Evolutionary conservation across 2,113 vertebrate genomes (phyloP).

Genomic region (Pionites leucogaster): DNA sequence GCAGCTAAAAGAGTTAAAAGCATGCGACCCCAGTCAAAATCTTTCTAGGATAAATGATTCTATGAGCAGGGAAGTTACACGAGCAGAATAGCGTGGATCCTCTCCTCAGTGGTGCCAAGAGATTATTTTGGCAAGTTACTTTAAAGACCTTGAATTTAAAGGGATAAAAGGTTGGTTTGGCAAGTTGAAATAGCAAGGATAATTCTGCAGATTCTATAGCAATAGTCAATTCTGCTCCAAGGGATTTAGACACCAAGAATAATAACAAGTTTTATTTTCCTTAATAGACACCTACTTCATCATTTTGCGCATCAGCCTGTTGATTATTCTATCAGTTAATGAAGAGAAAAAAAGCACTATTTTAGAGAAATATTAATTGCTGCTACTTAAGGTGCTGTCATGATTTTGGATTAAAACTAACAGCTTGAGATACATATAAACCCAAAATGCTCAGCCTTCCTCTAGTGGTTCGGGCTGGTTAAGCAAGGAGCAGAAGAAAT

Average conservation of each 20-base stretch:
- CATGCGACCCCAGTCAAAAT: neutral
- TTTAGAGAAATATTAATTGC: conserved; percentile 61
- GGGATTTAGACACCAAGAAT: conserved; percentile 25
- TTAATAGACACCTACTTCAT: neutral
- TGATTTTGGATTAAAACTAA: conserved; percentile 45
- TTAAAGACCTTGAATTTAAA: neutral
- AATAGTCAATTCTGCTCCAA: conserved; percentile 26
- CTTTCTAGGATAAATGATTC: neutral
- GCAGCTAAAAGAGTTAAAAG: neutral
- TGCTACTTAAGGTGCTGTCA: conserved; percentile 31
- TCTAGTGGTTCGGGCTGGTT: neutral
- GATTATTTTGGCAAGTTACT: conserved; percentile 34
- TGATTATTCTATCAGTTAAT: conserved; percentile 49
- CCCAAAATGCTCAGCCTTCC: neutral
- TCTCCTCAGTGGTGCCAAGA: neutral
- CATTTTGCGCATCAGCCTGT: conserved; percentile 1
- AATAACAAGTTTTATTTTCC: neutral
- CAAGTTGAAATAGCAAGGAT: conserved; percentile 2
- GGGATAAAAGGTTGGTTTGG: neutral
- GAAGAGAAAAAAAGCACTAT: conserved; percentile 22
- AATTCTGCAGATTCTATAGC: conserved; percentile 25
- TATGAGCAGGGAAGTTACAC: neutral
- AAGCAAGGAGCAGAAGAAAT: neutral
- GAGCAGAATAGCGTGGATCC: neutral
- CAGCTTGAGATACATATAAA: neutral